Evolutionary conservation across 2,888 invertebrate genomes (phyloP).

Genomic region (Troglohyphantes excavatus): DNA sequence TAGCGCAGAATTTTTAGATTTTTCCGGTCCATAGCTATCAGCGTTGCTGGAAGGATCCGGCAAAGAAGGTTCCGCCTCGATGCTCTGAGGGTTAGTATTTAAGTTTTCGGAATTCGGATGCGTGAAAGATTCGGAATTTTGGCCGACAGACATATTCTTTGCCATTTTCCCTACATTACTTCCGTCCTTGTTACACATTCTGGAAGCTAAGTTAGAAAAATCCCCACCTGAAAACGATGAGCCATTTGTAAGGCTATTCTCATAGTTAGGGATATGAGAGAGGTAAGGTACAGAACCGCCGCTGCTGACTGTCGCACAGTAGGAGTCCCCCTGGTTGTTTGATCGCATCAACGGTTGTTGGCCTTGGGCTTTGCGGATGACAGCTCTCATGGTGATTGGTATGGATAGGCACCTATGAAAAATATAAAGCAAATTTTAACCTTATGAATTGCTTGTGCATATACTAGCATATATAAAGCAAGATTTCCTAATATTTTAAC

Average conservation of each 20-base stretch:
- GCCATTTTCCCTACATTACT: slow-evolving; percentile 51
- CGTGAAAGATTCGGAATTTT: slow-evolving; percentile 64
- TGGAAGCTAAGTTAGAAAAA: slow-evolving; percentile 76
- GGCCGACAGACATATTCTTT: slow-evolving; percentile 54
- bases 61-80: slow-evolving; percentile 29
- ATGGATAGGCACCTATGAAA: slow-evolving; percentile 90
- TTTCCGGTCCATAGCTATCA: slow-evolving; percentile 28
- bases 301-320: slow-evolving; percentile 74
- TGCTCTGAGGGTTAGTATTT: slow-evolving; percentile 31
- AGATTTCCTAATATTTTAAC: too few relatives aligned
- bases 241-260: slow-evolving; percentile 76
- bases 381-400: slow-evolving; percentile 92
- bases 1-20: slow-evolving; percentile 60
- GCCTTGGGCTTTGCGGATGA: slow-evolving; percentile 86
- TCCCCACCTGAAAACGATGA: slow-evolving; percentile 77
- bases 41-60: slow-evolving; percentile 30
- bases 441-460: too few relatives aligned
- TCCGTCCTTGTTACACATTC: slow-evolving; percentile 77
- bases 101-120: slow-evolving; percentile 57
- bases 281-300: slow-evolving; percentile 72
- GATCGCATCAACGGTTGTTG: slow-evolving; percentile 75
- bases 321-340: slow-evolving; percentile 78
- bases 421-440: too few relatives aligned
- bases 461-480: too few relatives aligned
- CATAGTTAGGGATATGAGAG: slow-evolving; percentile 77